Evolutionary conservation across 2,113 vertebrate species (phyloP).

Genomic region (Donacobius atricapilla): DNA sequence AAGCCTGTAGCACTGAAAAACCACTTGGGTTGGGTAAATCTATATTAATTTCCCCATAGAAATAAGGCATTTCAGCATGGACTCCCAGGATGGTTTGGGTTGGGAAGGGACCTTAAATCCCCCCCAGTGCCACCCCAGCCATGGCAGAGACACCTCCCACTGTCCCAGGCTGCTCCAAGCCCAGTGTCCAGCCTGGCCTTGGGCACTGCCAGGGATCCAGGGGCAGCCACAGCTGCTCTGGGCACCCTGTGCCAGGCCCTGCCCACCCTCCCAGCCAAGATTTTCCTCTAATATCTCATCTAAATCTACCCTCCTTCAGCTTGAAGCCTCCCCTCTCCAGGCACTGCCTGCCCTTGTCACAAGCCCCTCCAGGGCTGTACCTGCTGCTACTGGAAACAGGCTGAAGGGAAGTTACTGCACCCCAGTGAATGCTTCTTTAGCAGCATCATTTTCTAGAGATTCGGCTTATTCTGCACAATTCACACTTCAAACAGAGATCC

Average conservation of each 20-base stretch:
- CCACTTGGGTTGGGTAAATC: not conserved
- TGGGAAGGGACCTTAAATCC: not conserved
- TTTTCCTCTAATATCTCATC: not conserved
- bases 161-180: rapidly evolving
- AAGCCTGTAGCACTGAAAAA: not conserved
- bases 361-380: not conserved
- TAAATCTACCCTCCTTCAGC: not conserved
- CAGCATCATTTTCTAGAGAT: not conserved
- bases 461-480: not conserved
- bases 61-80: not conserved
- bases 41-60: not conserved
- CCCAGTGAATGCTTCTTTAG: rapidly evolving
- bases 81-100: not conserved
- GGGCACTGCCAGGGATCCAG: rapidly evolving
- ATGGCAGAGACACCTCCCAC: not conserved
- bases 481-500: not conserved
- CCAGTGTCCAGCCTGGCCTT: rapidly evolving
- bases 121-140: not conserved
- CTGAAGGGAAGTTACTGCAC: not conserved
- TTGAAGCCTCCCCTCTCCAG: not conserved
- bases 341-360: not conserved
- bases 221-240: not conserved
- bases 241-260: not conserved
- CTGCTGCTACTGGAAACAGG: not conserved
- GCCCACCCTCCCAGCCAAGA: rapidly evolving